Conservation (phyloP, 2,888 invertebrate species). For the Eupeodes luniger region DNA sequence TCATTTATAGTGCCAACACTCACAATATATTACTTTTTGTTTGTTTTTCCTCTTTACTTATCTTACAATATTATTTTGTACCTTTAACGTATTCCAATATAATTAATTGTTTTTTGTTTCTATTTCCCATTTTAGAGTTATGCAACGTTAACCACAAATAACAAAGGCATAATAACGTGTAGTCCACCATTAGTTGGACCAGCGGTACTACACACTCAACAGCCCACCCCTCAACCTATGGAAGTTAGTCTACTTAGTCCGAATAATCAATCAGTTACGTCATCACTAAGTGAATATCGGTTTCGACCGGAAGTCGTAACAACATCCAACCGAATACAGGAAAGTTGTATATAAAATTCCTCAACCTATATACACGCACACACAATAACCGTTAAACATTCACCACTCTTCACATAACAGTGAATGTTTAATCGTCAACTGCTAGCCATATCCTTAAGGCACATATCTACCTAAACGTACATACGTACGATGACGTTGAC, state of each 20-base stretch:
- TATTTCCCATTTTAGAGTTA: slow-evolving; percentile 88
- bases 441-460: slow-evolving; percentile 62
- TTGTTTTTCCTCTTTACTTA: no score
- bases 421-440: slow-evolving; percentile 47
- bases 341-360: slow-evolving; percentile 93
- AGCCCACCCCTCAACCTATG: slow-evolving; percentile 84
- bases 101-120: no score
- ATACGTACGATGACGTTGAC: no score
- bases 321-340: slow-evolving; percentile 94
- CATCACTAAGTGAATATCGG: slow-evolving; percentile 91
- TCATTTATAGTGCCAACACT: no score
- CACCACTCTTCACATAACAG: slow-evolving; percentile 2
- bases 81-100: no score
- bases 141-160: slow-evolving; percentile 89
- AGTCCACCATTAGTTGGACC: slow-evolving; percentile 81
- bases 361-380: slow-evolving; percentile 6
- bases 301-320: slow-evolving; percentile 94
- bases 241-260: slow-evolving; percentile 84
- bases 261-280: slow-evolving; percentile 87
- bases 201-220: slow-evolving; percentile 78
- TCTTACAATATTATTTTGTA: no score
- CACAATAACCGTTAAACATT: slow-evolving; percentile 11
- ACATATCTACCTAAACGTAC: slow-evolving; percentile 12
- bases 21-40: no score
- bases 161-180: slow-evolving; percentile 87